phyloP scores from a whole-genome alignment of 2,113 vertebrate species.

The Vulpes vulpes region DNA sequence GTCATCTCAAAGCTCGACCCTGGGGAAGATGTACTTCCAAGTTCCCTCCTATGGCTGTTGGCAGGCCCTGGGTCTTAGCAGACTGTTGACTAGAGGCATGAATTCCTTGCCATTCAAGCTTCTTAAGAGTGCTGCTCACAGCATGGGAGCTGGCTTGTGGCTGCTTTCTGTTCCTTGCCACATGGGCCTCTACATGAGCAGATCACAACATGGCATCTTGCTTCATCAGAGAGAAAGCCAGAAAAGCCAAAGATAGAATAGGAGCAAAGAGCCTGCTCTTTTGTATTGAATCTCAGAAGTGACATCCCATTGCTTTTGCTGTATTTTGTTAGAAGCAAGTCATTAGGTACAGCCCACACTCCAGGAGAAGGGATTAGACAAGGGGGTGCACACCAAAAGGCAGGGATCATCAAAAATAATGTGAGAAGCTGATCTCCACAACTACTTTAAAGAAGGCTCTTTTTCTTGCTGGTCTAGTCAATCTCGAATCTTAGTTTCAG shows the following conservation, averaged over 20 bases:
- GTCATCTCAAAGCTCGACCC: not conserved
- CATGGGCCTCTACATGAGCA: not conserved
- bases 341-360: not conserved
- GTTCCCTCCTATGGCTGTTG: not conserved
- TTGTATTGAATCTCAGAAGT: not conserved
- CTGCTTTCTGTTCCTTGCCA: not conserved
- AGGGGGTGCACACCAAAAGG: not conserved
- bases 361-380: not conserved
- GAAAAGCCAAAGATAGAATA: not conserved
- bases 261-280: not conserved
- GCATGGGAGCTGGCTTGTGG: not conserved
- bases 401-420: not conserved
- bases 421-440: not conserved
- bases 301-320: not conserved
- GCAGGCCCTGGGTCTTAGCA: not conserved
- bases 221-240: constrained; percentile 9
- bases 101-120: not conserved
- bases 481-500: not conserved
- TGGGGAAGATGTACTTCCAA: not conserved
- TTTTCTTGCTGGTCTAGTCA: not conserved
- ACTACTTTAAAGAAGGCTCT: not conserved
- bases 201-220: not conserved
- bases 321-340: not conserved
- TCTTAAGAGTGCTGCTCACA: not conserved
- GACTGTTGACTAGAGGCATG: not conserved